These are phyloP conservation scores for Notodromas monacha DNA, from an alignment of 2,888 invertebrate species.

Conservation along the genomic window DNA sequence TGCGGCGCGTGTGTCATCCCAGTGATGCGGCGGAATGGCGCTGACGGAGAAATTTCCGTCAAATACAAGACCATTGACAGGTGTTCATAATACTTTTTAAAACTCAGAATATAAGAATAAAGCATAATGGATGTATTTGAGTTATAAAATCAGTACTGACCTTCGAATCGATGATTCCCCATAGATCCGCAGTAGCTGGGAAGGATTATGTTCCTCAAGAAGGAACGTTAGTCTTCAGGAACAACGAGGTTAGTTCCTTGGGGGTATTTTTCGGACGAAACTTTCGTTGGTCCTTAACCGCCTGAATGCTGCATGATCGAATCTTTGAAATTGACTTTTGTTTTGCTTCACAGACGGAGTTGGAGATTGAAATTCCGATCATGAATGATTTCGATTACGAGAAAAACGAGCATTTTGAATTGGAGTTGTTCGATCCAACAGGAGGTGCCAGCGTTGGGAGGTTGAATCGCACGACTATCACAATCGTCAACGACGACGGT, in stretches of 20 bases:
- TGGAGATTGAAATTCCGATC: conserved; percentile 21
- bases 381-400: conserved; percentile 23
- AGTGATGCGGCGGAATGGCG: conserved; percentile 20
- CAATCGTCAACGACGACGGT: conserved; percentile 23
- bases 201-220: conserved; percentile 21
- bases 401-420: conserved; percentile 25
- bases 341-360: conserved; percentile 17
- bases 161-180: no score
- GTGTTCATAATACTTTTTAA: no score
- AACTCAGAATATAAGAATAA: no score
- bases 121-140: no score
- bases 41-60: conserved; percentile 21
- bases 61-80: conserved; percentile 23
- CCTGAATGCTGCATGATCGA: no score
- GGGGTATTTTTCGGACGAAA: no score
- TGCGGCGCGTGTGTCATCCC: conserved; percentile 19
- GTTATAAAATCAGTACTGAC: no score
- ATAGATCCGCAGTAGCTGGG: conserved; percentile 21
- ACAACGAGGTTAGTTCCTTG: conserved; percentile 20
- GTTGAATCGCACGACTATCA: conserved; percentile 18
- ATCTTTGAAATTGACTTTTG: not conserved
- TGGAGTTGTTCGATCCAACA: conserved; percentile 18
- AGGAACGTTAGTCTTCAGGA: conserved; percentile 19
- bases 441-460: conserved; percentile 20
- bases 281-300: no score